A percentile compares a stretch with the other conserved stretches of the same genome.
Conservation (phyloP, 2,888 invertebrate genomes). For the Pomacea canaliculata region DNA sequence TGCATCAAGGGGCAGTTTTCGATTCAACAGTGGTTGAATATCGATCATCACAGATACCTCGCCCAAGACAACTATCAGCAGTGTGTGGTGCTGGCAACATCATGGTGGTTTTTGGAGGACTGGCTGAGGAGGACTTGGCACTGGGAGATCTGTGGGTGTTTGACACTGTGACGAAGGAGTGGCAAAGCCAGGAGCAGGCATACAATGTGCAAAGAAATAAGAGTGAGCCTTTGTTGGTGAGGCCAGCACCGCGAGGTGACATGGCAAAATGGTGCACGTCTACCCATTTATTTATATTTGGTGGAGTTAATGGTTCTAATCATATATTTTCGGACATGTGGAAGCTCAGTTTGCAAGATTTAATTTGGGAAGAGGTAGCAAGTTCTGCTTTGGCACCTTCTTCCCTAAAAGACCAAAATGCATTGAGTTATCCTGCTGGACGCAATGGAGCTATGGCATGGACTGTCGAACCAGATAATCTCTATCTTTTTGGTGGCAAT, state of each 20-base stretch:
- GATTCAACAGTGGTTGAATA: conserved; percentile 1
- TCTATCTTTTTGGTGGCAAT: conserved; percentile 58
- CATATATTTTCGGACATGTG: conserved; percentile 53
- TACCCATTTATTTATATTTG: conserved; percentile 47
- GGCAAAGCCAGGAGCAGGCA: not conserved
- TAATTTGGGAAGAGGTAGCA: conserved; percentile 43
- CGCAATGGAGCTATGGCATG: conserved; percentile 52
- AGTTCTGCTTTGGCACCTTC: conserved; percentile 16
- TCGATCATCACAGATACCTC: conserved; percentile 30
- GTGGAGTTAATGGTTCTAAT: conserved; percentile 44
- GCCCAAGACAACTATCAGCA: conserved; percentile 46
- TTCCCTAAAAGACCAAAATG: conserved; percentile 13
- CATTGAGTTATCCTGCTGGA: conserved; percentile 38
- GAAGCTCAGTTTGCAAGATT: conserved; percentile 43
- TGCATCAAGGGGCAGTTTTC: conserved; percentile 41
- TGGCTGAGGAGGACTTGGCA: conserved; percentile 39
- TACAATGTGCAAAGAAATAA: not conserved
- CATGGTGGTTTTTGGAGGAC: conserved; percentile 57
- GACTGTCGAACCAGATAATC: conserved; percentile 18
- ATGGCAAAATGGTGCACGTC: conserved; percentile 52
- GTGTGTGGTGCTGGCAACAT: conserved; percentile 46
- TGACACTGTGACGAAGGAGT: conserved; percentile 33
- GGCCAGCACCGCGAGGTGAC: conserved; percentile 43
- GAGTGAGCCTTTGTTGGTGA: not conserved
- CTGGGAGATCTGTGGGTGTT: conserved; percentile 59